Conservation (phyloP, 2,888 invertebrate species). For the Tanypteryx hageni region DNA sequence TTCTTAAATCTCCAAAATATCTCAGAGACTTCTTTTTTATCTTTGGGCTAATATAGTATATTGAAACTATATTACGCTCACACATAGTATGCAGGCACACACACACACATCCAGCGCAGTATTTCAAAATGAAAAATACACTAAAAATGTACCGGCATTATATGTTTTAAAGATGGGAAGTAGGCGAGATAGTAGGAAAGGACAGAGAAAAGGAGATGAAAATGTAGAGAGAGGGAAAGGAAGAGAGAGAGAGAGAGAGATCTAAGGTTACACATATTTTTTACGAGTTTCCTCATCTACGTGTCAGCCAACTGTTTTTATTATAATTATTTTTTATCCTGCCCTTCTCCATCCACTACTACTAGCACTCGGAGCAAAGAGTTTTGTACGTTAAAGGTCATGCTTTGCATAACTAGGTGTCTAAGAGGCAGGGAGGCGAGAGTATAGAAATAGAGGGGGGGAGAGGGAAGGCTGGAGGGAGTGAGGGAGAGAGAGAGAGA, state of each 20-base stretch:
- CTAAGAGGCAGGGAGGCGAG: background rate
- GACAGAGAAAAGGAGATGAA: too few species aligned
- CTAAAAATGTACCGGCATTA: background rate
- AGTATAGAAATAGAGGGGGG: background rate
- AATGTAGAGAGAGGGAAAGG: background rate
- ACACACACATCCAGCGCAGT: background rate
- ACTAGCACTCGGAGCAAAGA: background rate
- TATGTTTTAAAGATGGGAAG: background rate
- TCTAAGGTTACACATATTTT: conserved; percentile 20
- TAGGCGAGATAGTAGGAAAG: background rate
- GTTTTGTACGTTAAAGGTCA: background rate
- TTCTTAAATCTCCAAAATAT: too few species aligned
- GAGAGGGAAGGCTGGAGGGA: background rate
- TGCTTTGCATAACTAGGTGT: conserved; percentile 19
- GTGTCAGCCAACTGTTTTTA: background rate
- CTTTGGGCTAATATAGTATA: too few species aligned
- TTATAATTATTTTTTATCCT: background rate
- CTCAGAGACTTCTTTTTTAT: too few species aligned
- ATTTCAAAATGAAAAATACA: background rate
- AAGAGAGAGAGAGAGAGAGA: background rate
- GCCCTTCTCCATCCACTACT: background rate
- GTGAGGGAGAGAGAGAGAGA: background rate
- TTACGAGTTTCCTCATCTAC: background rate
- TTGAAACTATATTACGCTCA: too few species aligned
- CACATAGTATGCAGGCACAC: background rate